Evolutionary conservation across 37 sponge, comb jelly and placozoan genomes (phyloP).

Genomic region (Hormiphora californensis): DNA sequence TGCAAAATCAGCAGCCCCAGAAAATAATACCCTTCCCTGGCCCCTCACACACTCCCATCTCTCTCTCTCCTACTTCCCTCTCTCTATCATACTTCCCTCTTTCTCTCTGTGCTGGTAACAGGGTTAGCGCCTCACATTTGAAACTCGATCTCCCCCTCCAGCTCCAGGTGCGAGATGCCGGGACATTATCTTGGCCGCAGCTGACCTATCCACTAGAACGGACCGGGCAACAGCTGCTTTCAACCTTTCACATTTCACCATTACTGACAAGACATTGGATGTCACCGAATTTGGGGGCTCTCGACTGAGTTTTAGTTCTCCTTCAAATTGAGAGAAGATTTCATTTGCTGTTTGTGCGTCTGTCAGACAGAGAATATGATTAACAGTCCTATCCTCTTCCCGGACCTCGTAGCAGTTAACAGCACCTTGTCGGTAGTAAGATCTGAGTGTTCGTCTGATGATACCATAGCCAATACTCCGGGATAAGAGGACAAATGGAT

Average conservation of each 20-base stretch:
- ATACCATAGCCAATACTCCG: neutral
- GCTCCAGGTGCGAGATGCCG: slow-evolving; percentile 27
- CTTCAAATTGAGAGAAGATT: neutral
- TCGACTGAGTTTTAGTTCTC: neutral
- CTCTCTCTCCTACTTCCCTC: no score
- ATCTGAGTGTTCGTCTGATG: slow-evolving; percentile 13
- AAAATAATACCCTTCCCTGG: no score
- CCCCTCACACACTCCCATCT: no score
- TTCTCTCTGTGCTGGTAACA: no score
- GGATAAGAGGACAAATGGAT: neutral
- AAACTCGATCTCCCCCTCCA: no score
- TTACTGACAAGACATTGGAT: neutral
- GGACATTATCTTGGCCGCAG: slow-evolving; percentile 32
- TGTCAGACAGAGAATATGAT: neutral
- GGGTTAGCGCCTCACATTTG: no score
- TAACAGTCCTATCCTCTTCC: neutral
- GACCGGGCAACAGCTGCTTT: neutral
- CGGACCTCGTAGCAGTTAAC: slow-evolving; percentile 47
- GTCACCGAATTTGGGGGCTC: neutral
- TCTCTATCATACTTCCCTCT: no score
- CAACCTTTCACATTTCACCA: slow-evolving; percentile 14
- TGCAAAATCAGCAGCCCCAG: no score
- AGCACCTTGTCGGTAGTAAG: slow-evolving; percentile 10
- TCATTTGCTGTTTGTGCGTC: neutral
- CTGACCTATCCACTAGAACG: slow-evolving; percentile 1